Conservation (phyloP, 1,140 invertebrate species). For the Drosophila nigrodunni region DNA sequence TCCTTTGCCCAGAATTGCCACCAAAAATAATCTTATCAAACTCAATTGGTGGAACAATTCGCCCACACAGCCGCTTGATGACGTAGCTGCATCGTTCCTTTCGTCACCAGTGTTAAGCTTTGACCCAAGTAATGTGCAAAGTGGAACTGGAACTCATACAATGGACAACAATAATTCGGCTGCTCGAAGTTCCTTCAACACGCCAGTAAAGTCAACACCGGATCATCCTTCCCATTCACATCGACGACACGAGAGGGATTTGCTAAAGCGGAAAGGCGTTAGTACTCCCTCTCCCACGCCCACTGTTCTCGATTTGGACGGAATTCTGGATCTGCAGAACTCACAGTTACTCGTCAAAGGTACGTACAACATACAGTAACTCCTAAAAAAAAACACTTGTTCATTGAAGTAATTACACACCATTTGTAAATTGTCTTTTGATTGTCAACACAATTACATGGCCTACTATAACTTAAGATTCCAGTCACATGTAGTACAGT, state of each 20-base stretch:
- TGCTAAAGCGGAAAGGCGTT: background rate
- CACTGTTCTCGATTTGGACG: constrained; percentile 2
- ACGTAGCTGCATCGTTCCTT: constrained; percentile 14
- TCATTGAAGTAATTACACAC: too few relatives aligned
- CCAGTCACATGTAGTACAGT: too few relatives aligned
- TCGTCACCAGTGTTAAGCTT: background rate
- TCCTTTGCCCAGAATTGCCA: constrained; percentile 55
- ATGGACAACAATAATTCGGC: constrained; percentile 60
- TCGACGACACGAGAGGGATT: constrained; percentile 3
- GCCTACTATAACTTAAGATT: too few relatives aligned
- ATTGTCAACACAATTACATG: too few relatives aligned
- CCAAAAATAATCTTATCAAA: constrained; percentile 69
- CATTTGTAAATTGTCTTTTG: too few relatives aligned
- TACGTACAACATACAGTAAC: constrained; percentile 19
- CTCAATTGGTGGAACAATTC: constrained; percentile 78
- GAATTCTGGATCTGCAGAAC: constrained; percentile 47
- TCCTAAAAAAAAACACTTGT: too few relatives aligned
- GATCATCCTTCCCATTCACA: background rate
- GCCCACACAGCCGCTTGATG: constrained; percentile 35
- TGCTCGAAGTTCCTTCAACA: constrained; percentile 28
- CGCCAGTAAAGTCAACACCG: constrained; percentile 34
- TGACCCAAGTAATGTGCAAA: background rate
- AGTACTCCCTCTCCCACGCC: background rate
- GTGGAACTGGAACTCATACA: background rate
- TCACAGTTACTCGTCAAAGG: constrained; percentile 66